These are phyloP conservation scores for Pseudanteris insignis DNA, from an alignment of 2,888 invertebrate genomes.

Conservation along the genomic window DNA sequence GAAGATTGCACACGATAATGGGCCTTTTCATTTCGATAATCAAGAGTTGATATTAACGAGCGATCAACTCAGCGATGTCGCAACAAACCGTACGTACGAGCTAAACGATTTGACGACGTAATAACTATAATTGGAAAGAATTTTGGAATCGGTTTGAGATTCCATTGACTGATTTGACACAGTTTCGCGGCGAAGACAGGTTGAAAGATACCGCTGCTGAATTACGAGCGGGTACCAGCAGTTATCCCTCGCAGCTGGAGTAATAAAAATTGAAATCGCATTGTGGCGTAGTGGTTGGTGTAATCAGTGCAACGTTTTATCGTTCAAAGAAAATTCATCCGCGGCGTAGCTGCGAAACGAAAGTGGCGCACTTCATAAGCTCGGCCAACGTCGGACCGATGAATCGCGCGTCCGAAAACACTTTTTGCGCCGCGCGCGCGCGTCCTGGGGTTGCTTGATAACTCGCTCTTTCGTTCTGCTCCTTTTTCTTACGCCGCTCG, in stretches of 20 bases:
- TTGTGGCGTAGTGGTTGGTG: slow-evolving; percentile 51
- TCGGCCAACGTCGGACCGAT: slow-evolving; percentile 5
- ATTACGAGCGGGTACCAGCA: slow-evolving; percentile 51
- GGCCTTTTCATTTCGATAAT: no score
- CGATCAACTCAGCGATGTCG: no score
- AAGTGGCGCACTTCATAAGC: slow-evolving; percentile 21
- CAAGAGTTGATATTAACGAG: no score
- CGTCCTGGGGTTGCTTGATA: slow-evolving; percentile 11
- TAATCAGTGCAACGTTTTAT: slow-evolving; percentile 57
- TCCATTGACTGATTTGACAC: slow-evolving; percentile 54
- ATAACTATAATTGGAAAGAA: slow-evolving; percentile 16
- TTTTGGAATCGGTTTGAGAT: slow-evolving; percentile 30
- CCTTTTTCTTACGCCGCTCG: slow-evolving; percentile 48
- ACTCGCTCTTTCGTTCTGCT: slow-evolving; percentile 11
- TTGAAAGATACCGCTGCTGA: slow-evolving; percentile 56
- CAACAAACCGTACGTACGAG: slow-evolving; percentile 21
- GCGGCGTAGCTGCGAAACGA: slow-evolving; percentile 21
- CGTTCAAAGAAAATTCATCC: slow-evolving; percentile 52
- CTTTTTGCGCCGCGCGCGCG: slow-evolving; percentile 29
- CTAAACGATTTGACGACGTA: slow-evolving; percentile 19
- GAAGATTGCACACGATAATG: no score
- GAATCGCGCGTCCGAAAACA: slow-evolving; percentile 45
- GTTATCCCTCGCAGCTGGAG: slow-evolving; percentile 57
- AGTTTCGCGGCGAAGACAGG: slow-evolving; percentile 55
- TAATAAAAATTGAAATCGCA: slow-evolving; percentile 61